Evolutionary conservation across 2,888 invertebrate species (phyloP).

Genomic region (Cyrtodaria siliqua): DNA sequence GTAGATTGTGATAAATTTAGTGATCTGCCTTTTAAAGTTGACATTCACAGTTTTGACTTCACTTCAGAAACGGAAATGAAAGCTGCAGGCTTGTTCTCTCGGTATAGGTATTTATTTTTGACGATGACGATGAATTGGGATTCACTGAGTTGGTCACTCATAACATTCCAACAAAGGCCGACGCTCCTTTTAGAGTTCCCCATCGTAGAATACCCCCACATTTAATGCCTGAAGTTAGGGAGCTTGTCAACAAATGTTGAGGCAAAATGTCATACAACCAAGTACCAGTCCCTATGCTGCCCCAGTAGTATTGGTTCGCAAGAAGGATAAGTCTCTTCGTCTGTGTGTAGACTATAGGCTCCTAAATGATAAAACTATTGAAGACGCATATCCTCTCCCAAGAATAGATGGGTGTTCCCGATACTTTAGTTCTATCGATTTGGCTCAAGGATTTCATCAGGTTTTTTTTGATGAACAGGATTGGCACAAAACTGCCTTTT

Average conservation of each 20-base stretch:
- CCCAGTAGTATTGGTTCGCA: constrained; percentile 53
- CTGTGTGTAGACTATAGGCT: no score
- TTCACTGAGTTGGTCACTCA: constrained; percentile 41
- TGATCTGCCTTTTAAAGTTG: constrained; percentile 11
- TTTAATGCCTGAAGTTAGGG: constrained; percentile 41
- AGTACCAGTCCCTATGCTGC: constrained; percentile 47
- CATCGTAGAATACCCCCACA: constrained; percentile 45
- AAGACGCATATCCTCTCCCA: no score
- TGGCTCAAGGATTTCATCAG: no score
- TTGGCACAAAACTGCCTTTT: constrained; percentile 26
- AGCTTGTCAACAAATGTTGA: no score
- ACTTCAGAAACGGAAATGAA: constrained; percentile 3
- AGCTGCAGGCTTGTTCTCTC: constrained; percentile 6
- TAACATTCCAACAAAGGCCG: constrained; percentile 24
- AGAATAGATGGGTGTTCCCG: no score
- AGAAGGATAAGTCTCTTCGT: constrained; percentile 39
- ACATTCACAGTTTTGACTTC: constrained; percentile 2
- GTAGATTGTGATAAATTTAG: neutral
- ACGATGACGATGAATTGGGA: no score
- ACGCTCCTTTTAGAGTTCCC: constrained; percentile 34
- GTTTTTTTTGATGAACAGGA: constrained; percentile 12
- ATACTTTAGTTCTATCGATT: no score
- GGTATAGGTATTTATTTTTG: no score
- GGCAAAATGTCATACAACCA: constrained; percentile 42
- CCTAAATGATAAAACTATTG: no score